phyloP scores from a whole-genome alignment of 2,113 vertebrate genomes.

The Corvus moneduloides region DNA sequence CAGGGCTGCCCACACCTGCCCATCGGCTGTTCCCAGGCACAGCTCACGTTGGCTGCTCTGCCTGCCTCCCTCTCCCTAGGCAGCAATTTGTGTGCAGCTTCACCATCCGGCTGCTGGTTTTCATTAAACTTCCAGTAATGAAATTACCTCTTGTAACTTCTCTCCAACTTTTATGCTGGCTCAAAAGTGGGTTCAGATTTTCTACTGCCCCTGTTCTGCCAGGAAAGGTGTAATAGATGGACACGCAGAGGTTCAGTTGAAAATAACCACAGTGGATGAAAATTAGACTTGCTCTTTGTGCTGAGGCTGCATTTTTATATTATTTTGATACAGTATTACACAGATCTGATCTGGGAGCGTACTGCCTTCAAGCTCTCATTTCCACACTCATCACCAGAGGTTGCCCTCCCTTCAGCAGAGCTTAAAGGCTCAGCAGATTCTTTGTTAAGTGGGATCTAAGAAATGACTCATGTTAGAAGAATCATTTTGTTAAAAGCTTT shows the following conservation, averaged over 20 bases:
- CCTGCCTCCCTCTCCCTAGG: neutral
- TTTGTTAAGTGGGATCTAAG: neutral
- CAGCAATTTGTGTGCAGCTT: neutral
- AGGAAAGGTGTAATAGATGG: neutral
- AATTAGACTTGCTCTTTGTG: neutral
- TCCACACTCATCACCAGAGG: neutral
- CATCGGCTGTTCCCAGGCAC: neutral
- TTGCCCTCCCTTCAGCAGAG: neutral
- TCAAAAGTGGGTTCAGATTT: constrained; percentile 2
- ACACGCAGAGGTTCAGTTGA: neutral
- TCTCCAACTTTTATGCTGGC: neutral
- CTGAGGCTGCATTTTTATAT: neutral
- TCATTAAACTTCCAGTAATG: constrained; percentile 27
- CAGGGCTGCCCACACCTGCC: neutral
- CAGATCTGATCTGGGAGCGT: neutral
- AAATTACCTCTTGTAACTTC: constrained; percentile 29
- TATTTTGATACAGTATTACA: neutral
- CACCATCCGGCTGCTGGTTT: neutral
- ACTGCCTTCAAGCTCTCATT: constrained; percentile 15
- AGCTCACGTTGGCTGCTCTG: neutral
- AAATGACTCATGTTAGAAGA: neutral
- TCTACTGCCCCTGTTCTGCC: neutral
- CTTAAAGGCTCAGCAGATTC: neutral
- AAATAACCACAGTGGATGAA: neutral
- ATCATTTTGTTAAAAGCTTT: rapidly evolving